Evolutionary conservation across 2,797 vertebrate genomes (phyloP).

Genomic region (Rhyacichthys aspro): DNA sequence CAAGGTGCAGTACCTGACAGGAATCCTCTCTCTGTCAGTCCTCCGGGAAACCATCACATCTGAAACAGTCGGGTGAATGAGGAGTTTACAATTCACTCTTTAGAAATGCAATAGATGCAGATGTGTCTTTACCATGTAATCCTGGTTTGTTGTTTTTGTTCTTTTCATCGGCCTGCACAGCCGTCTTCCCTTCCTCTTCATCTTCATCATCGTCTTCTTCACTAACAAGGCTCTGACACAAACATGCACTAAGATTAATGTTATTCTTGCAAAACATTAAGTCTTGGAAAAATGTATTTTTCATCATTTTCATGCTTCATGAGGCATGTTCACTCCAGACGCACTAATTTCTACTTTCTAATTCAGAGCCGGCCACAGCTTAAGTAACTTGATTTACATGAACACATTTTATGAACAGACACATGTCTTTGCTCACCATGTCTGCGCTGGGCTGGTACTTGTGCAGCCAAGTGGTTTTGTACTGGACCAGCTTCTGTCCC

Average conservation of each 20-base stretch:
- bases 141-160: slow-evolving; percentile 80
- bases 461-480: slow-evolving; percentile 94
- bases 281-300: no score
- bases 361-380: no score
- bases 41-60: slow-evolving; percentile 75
- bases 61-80: slow-evolving; percentile 39
- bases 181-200: slow-evolving; percentile 77
- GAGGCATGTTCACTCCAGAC: no score
- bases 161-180: slow-evolving; percentile 71
- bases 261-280: no score
- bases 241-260: not conserved
- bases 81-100: not conserved
- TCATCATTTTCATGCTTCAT: no score
- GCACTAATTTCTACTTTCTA: no score
- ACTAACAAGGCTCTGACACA: slow-evolving; percentile 85
- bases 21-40: slow-evolving; percentile 81
- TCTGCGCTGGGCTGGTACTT: slow-evolving; percentile 90
- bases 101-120: not conserved
- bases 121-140: slow-evolving; percentile 68
- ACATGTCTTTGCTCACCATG: slow-evolving; percentile 79
- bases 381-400: not conserved
- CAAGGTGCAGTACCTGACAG: slow-evolving; percentile 89
- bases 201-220: slow-evolving; percentile 96
- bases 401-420: not conserved
- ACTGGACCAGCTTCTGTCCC: slow-evolving; percentile 95